These are phyloP conservation scores for Heliconius hortense DNA, from an alignment of 2,888 invertebrate genomes.

Conservation along the genomic window DNA sequence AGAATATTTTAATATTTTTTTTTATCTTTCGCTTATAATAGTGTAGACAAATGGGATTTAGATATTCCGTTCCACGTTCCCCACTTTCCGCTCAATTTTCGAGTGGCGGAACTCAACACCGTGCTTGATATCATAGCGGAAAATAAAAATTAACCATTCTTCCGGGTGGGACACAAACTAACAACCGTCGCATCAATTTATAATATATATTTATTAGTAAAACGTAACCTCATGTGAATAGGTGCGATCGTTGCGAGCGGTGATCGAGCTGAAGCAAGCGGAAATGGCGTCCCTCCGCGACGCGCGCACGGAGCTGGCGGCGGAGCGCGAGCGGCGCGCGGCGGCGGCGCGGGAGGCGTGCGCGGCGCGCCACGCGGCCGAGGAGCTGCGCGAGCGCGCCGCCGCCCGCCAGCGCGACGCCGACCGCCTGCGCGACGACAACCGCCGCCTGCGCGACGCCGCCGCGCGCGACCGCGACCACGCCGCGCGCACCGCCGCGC, in stretches of 20 bases:
- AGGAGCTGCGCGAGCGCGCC: constrained; percentile 92
- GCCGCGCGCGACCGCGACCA: constrained; percentile 90
- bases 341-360: constrained; percentile 88
- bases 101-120: no score
- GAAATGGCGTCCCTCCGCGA: constrained; percentile 91
- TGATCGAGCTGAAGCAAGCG: constrained; percentile 92
- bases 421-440: constrained; percentile 81
- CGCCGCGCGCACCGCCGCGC: constrained; percentile 88
- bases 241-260: constrained; percentile 89
- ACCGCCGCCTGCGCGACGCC: constrained; percentile 86
- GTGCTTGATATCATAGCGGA: no score
- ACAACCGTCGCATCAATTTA: neutral
- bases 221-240: constrained; percentile 37
- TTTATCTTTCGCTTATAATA: no score
- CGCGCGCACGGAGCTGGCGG: constrained; percentile 85
- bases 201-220: neutral
- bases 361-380: constrained; percentile 90
- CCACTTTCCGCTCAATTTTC: no score
- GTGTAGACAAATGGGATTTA: no score
- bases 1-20: no score
- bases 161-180: no score
- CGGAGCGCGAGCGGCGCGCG: constrained; percentile 88
- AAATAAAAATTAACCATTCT: no score
- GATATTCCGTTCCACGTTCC: no score
- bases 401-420: constrained; percentile 88